Evolutionary conservation across 1,140 invertebrate species (phyloP).

Genomic region (Anastrepha ludens): DNA sequence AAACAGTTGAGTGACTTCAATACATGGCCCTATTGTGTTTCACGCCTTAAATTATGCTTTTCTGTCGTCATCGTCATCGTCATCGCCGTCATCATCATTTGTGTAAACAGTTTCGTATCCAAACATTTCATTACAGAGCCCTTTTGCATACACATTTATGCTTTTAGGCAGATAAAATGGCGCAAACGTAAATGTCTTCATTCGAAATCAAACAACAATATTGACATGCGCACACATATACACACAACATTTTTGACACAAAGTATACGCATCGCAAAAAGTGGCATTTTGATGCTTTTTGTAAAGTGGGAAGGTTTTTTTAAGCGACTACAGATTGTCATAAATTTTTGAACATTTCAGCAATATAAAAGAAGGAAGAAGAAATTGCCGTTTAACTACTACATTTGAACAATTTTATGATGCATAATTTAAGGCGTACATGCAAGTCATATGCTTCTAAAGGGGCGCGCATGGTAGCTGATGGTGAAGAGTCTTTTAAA

Average conservation of each 20-base stretch:
- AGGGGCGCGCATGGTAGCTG: neutral
- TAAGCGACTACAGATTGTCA: neutral
- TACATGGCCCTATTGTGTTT: neutral
- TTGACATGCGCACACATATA: neutral
- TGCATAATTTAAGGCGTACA: neutral
- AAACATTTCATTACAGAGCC: slow-evolving; percentile 24
- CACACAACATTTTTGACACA: too few species aligned
- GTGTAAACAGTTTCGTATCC: slow-evolving; percentile 4
- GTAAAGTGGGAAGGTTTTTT: neutral
- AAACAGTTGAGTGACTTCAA: too few species aligned
- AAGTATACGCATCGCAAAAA: neutral
- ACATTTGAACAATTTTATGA: neutral
- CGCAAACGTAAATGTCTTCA: neutral
- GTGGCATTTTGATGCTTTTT: neutral
- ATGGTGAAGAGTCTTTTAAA: neutral
- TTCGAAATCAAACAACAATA: neutral
- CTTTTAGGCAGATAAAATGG: neutral
- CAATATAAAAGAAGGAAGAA: neutral
- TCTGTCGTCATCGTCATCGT: slow-evolving; percentile 16
- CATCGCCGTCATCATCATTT: neutral
- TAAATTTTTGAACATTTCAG: neutral
- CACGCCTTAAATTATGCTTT: neutral
- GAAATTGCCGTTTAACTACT: neutral
- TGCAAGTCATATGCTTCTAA: neutral
- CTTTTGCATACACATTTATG: neutral